Percentiles rank a stretch among this genome's conserved stretches.
These are phyloP conservation scores for Rhinopithecus roxellana DNA, from an alignment of 2,113 vertebrate species.

Conservation along the genomic window DNA sequence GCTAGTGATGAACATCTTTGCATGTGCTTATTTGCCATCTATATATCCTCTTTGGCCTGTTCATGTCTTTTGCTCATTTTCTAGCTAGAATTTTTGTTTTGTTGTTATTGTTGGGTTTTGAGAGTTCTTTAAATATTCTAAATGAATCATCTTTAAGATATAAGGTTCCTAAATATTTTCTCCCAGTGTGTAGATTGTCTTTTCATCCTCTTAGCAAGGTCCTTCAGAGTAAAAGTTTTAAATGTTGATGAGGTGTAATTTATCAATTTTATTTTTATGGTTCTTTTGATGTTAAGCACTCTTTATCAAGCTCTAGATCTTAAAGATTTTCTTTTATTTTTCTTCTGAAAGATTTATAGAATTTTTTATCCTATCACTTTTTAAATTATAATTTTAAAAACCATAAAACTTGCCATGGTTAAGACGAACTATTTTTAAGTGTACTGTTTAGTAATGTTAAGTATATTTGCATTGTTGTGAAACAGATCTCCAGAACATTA, in stretches of 20 bases:
- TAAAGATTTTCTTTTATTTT: not conserved
- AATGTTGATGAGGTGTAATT: not conserved
- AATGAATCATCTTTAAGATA: not conserved
- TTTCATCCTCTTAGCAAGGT: not conserved
- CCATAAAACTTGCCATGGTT: not conserved
- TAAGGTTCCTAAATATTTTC: not conserved
- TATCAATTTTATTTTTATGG: not conserved
- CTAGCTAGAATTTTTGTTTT: not conserved
- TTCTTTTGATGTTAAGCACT: not conserved
- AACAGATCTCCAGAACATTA: no score
- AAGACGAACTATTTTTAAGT: not conserved
- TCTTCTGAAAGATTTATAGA: not conserved
- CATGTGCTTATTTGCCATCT: not conserved
- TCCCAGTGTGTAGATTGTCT: not conserved
- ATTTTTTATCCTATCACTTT: not conserved
- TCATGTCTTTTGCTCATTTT: not conserved
- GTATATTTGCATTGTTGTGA: not conserved
- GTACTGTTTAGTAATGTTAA: not conserved
- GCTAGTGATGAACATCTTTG: not conserved
- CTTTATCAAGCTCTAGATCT: not conserved
- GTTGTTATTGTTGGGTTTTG: not conserved
- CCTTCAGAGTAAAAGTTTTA: not conserved
- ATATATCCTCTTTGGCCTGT: not conserved
- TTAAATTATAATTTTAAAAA: not conserved
- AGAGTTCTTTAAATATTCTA: not conserved